Conservation (phyloP, 2,113 vertebrate species). For the Pygoscelis antarcticus region DNA sequence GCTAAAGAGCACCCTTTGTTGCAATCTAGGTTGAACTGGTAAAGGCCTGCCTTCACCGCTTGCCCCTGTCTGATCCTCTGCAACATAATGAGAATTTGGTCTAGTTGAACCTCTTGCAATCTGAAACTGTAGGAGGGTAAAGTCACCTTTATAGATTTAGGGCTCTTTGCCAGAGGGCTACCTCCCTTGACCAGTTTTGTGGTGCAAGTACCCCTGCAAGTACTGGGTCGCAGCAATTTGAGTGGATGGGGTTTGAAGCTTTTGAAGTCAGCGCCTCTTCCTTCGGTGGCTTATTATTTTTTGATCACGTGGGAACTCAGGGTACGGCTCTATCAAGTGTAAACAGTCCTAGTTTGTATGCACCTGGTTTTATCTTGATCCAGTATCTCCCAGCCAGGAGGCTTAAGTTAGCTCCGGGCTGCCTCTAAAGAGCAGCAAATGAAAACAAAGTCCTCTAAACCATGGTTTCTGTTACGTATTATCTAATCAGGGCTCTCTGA, state of each 20-base stretch:
- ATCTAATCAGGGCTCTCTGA: slow-evolving; percentile 12
- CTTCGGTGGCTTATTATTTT: background rate
- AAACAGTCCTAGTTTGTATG: slow-evolving; percentile 36
- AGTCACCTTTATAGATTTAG: background rate
- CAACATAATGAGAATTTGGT: background rate
- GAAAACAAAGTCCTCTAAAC: slow-evolving; percentile 48
- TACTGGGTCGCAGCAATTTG: background rate
- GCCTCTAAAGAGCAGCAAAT: slow-evolving; percentile 32
- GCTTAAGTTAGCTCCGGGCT: slow-evolving; percentile 24
- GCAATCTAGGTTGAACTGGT: background rate
- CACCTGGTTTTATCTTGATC: slow-evolving; percentile 11
- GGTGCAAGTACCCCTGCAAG: background rate
- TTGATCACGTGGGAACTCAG: background rate
- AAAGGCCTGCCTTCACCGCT: background rate
- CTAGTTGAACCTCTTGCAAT: background rate
- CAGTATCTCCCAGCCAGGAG: slow-evolving; percentile 14
- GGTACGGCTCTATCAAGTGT: background rate
- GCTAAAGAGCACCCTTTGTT: background rate
- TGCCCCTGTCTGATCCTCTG: background rate
- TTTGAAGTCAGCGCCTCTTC: background rate
- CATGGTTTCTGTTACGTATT: background rate
- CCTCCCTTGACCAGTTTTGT: background rate
- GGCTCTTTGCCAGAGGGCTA: background rate
- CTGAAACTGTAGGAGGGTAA: background rate
- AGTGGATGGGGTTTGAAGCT: background rate